Evolutionary conservation across 2,113 vertebrate genomes (phyloP), one percentile per base, ranked within the genome.

Genomic region (Cairina moschata): DNA sequence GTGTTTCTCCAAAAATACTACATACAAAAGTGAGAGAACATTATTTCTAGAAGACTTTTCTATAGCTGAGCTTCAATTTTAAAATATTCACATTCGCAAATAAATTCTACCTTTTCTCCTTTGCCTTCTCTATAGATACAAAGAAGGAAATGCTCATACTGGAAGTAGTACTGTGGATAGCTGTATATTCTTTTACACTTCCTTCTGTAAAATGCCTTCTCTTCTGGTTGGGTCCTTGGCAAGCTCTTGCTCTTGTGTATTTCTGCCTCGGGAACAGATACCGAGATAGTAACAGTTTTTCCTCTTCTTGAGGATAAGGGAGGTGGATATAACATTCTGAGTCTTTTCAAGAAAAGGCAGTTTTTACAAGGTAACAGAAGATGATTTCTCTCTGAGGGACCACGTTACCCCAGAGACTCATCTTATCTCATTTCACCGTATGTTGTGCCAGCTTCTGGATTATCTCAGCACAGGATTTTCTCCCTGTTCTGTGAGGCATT

Each of bases 341-440:
- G 67, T 46, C 65, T 92, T 94, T 60, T 93, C 91, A 84, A 81
- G 88, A 86, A 97, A 93, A 83, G 79, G n/a, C 79, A 86, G 36
- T 83, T 93, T 96, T 93, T 96, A 48, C 75, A 91, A 88, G 63
- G 42, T 42, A 83, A 72, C 88, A 85, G 75, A 65, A 79, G 73
- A 88, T 22, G 25, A 54, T 71, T 95, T 93, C 62, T 93, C 75
- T 88, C 77, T 56, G 65, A 90, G 75, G 62, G 65, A 83, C 85
- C 58, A 55, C 12, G 44, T 89, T 79, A 65, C 69, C 67, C 80
- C 34, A 58, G 86, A 89, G 89, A 75, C 58, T 86, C 52, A 71
- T 78, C 69, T 80, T 46, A 44, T 89, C 88, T 93, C 66, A 31
- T 93, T 65, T 92, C 1, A 23, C 77, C 2, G 40, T 94, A 85